Conservation (phyloP, 2,888 invertebrate genomes). For the Hyalella azteca region DNA sequence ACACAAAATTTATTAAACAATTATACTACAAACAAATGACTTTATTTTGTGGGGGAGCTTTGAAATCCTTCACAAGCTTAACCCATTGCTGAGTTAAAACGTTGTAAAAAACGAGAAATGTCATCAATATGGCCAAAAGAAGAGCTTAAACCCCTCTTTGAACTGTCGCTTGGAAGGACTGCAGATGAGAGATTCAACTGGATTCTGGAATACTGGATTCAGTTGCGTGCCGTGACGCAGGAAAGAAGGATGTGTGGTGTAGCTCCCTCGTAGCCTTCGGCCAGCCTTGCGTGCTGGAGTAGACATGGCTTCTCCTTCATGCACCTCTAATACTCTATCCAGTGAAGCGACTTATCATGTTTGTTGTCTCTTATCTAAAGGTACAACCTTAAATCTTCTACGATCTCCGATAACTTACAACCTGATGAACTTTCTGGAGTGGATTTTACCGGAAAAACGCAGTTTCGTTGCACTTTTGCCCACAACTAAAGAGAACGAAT, state of each 20-base stretch:
- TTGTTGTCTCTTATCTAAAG: not conserved
- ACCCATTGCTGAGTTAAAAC: no score
- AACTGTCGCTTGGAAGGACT: no score
- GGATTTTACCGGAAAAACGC: not conserved
- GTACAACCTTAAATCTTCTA: conserved; percentile 11
- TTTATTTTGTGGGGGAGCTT: no score
- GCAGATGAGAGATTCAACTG: no score
- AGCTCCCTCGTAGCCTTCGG: not conserved
- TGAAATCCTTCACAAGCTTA: no score
- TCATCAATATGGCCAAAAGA: no score
- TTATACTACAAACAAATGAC: no score
- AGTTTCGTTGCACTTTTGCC: not conserved
- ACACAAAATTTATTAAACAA: no score
- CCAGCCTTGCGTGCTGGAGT: conserved; percentile 7
- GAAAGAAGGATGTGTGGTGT: not conserved
- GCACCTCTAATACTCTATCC: not conserved
- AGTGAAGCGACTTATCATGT: not conserved
- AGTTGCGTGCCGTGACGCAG: not conserved
- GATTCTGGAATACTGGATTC: not conserved
- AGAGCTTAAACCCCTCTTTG: no score
- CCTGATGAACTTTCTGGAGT: no score
- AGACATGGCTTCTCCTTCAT: conserved; percentile 28
- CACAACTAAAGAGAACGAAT: not conserved
- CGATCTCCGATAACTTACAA: no score
- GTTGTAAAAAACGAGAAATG: no score